These are phyloP conservation scores for Anoplius nigerrimus DNA, from an alignment of 2,888 invertebrate genomes.

Conservation along the genomic window DNA sequence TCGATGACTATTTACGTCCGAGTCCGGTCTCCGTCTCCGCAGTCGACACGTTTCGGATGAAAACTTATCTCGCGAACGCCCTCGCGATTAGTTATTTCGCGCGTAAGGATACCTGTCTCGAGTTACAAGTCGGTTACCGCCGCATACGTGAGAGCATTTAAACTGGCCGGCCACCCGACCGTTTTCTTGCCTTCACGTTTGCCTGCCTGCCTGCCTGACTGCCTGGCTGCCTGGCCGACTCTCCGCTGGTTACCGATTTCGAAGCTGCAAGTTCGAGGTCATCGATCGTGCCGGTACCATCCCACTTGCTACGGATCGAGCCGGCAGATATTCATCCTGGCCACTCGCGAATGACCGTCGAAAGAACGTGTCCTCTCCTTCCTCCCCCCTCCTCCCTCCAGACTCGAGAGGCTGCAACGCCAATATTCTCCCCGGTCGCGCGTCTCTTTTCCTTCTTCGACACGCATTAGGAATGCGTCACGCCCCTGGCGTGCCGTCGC, in stretches of 20 bases:
- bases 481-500: background rate
- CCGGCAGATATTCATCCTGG: no score
- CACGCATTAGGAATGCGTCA: background rate
- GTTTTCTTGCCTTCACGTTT: slow-evolving; percentile 9
- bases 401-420: background rate
- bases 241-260: slow-evolving; percentile 2
- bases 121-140: no score
- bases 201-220: slow-evolving; percentile 1
- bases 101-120: no score
- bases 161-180: slow-evolving; percentile 8
- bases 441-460: background rate
- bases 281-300: no score
- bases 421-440: background rate
- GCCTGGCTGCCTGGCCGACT: slow-evolving; percentile 8
- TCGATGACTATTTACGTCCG: no score
- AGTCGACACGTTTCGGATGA: no score
- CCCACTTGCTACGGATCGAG: slow-evolving; percentile 32
- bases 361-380: background rate
- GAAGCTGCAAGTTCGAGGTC: background rate
- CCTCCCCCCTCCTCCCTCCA: background rate
- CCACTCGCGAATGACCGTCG: no score
- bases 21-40: no score
- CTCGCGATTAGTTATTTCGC: no score
- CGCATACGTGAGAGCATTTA: no score
- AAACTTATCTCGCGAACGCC: no score